A percentile compares a stretch with the other conserved stretches of the same genome.
Conservation (phyloP, 2,797 vertebrate genomes). For the Tamandua tetradactyla region DNA sequence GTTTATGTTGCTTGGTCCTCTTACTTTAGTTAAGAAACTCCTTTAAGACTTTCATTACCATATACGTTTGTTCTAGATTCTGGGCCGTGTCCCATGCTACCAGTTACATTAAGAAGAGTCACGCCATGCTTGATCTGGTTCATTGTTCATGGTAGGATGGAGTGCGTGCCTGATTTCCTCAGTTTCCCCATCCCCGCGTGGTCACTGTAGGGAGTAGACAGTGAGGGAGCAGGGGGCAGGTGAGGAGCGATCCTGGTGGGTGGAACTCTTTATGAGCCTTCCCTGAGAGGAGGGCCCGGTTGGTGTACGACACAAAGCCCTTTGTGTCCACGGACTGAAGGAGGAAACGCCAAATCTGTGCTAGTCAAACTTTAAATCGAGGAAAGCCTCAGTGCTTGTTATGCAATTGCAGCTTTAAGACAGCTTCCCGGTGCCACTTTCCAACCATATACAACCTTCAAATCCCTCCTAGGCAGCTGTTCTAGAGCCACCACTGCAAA, state of each 20-base stretch:
- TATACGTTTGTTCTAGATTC: neutral
- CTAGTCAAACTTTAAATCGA: neutral
- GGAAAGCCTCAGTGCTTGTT: neutral
- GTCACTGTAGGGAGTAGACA: slow-evolving; percentile 49
- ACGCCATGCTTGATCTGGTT: neutral
- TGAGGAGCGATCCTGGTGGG: fast-evolving
- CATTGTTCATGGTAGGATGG: neutral
- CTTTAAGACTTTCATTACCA: neutral
- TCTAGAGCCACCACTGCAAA: neutral
- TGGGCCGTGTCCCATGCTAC: neutral
- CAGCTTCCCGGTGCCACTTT: neutral
- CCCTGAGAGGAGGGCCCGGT: neutral
- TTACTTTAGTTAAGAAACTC: neutral
- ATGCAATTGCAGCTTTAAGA: neutral
- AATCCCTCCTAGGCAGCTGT: neutral
- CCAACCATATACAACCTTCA: neutral
- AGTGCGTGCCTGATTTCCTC: neutral
- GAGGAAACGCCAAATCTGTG: neutral
- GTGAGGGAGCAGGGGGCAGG: neutral
- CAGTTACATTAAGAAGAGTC: slow-evolving; percentile 15
- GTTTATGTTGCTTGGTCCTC: neutral
- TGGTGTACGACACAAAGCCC: neutral
- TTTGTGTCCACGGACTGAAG: neutral
- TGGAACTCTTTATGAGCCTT: neutral
- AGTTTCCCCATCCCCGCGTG: neutral